Evolutionary conservation across 2,888 invertebrate species (phyloP), one percentile per base, ranked within the genome.

Genomic region (Phrixothrix hirtus): DNA sequence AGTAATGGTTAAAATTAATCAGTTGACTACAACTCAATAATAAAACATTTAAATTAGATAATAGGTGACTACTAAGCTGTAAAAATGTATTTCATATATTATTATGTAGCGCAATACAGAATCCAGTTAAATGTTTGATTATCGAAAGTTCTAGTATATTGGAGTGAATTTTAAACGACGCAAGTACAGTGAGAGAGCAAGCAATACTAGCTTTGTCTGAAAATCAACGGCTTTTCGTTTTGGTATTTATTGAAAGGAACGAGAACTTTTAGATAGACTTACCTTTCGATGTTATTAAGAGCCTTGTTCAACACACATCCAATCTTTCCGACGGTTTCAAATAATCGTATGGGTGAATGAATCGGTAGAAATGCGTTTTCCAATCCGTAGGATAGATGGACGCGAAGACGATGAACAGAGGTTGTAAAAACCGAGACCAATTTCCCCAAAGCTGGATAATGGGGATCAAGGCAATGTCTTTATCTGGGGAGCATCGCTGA

Each of bases 391-490:
- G 50, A 50, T 55, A 38, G 45, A 50, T 49, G 49, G 46, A 45
- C 45, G 47, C 48, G 36, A 43, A 51, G 50, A 29, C 50, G 42
- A 54, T 41, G 57, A 59, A 59, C 57, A 30, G 39, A 41, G 51
- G 52, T 55, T 55, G 57, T 58, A 59, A 60, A 60, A 60, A 57
- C 55, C 46, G 45, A 42, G 63, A 58, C 67, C 69, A 69, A 70
- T 70, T 70, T 70, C 62, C 63, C 60, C 53, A 60, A 68, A 67
- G 64, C 61, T 47, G 67, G 63, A 65, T 70, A 70, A 71, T 66
- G 58, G 66, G 63, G 66, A 69, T 67, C 63, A 60, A 57, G 63
- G 63, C 65, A 61, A 68, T 65, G 68, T 67, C 68, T 70, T 69
- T 69, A 71, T 71, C 68, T 65, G 57, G 57, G 61, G 63, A 69